phyloP scores from a whole-genome alignment of 2,888 invertebrate species.

The Lagria hirta region DNA sequence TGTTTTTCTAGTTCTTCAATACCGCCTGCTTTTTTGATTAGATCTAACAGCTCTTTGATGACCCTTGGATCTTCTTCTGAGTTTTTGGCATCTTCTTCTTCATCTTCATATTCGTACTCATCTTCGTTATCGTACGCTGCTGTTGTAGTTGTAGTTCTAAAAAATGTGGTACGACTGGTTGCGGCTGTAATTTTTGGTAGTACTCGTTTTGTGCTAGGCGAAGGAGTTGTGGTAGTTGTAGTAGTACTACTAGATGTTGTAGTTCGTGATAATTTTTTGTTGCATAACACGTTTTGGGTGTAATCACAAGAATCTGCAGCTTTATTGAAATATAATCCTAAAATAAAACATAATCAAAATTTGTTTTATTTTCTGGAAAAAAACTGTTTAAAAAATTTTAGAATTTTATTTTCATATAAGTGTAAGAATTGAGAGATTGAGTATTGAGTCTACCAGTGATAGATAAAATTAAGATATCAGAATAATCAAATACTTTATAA shows the following conservation, averaged over 20 bases:
- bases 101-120: slow-evolving; percentile 58
- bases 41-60: slow-evolving; percentile 78
- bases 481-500: no score
- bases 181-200: slow-evolving; percentile 51
- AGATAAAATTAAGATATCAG: no score
- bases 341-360: slow-evolving; percentile 21
- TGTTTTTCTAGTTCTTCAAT: slow-evolving; percentile 85
- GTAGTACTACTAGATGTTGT: slow-evolving; percentile 53
- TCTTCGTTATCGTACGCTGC: slow-evolving; percentile 53
- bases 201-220: slow-evolving; percentile 51
- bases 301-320: slow-evolving; percentile 92
- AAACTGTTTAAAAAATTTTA: no score
- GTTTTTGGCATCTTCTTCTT: slow-evolving; percentile 51
- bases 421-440: no score
- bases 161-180: slow-evolving; percentile 46
- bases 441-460: no score
- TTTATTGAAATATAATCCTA: slow-evolving; percentile 87
- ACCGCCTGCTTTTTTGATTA: slow-evolving; percentile 85
- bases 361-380: slow-evolving; percentile 8
- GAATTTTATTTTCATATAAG: no score
- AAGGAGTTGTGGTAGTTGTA: slow-evolving; percentile 55
- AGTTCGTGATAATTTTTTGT: slow-evolving; percentile 60
- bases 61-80: slow-evolving; percentile 74
- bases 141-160: slow-evolving; percentile 46
- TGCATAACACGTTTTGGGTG: slow-evolving; percentile 82